Evolutionary conservation across 2,113 vertebrate species (phyloP).

Genomic region (Varanus komodoensis): DNA sequence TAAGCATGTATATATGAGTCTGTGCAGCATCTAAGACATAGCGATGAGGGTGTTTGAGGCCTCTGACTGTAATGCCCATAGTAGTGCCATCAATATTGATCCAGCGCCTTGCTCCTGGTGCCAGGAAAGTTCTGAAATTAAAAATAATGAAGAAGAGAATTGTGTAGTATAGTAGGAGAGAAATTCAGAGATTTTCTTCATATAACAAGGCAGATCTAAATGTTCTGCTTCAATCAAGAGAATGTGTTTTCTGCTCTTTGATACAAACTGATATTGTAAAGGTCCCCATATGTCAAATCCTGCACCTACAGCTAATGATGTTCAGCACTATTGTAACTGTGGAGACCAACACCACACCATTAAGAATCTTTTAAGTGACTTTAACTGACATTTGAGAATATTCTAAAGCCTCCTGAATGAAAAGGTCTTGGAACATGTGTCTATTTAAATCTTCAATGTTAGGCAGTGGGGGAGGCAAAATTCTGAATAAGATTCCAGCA

Average conservation of each 20-base stretch:
- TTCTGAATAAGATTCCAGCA: not conserved
- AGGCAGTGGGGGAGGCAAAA: not conserved
- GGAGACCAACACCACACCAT: not conserved
- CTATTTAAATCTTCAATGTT: not conserved
- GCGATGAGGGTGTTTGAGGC: conserved; percentile 92
- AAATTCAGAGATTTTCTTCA: conserved; percentile 1
- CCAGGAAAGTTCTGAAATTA: conserved; percentile 89
- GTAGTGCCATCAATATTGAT: conserved; percentile 99
- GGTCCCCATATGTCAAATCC: not conserved
- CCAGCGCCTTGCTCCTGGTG: conserved; percentile 94
- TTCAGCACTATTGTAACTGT: not conserved
- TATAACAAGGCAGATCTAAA: not conserved
- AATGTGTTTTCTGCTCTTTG: not conserved
- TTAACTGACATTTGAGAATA: not conserved
- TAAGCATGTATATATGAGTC: conserved; percentile 99
- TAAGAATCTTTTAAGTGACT: not conserved
- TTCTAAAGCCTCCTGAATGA: not conserved
- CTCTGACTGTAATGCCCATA: conserved; percentile 95
- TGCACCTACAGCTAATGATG: conserved; percentile 15
- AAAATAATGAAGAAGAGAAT: conserved; percentile 8
- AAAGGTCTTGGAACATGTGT: not conserved
- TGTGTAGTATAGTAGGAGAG: conserved; percentile 3
- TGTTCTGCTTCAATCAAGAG: conserved; percentile 16
- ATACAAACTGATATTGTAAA: not conserved
- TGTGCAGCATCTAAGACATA: conserved; percentile 96